phyloP scores from a whole-genome alignment of 2,888 invertebrate genomes.

The Hydraecia micacea region DNA sequence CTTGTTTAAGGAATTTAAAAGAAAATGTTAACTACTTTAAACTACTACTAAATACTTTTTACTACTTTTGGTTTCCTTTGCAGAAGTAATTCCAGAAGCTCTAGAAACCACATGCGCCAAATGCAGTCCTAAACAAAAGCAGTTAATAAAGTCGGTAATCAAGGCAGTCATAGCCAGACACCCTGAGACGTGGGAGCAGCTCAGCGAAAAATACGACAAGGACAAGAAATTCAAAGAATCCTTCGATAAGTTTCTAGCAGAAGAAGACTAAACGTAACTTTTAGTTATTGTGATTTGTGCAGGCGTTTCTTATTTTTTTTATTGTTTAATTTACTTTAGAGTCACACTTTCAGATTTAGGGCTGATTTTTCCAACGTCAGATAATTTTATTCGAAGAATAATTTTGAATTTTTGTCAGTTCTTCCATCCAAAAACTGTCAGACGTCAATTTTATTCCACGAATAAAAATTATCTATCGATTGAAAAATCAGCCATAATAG shows the following conservation, averaged over 20 bases:
- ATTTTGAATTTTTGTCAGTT: too few relatives aligned
- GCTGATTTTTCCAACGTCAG: too few relatives aligned
- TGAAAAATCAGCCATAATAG: too few relatives aligned
- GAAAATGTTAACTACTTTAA: neutral
- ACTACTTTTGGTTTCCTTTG: constrained; percentile 61
- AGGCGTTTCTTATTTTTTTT: constrained; percentile 18
- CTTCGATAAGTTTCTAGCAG: constrained; percentile 88
- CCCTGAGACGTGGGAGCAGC: constrained; percentile 91
- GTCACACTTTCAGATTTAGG: too few relatives aligned
- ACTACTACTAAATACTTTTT: too few relatives aligned
- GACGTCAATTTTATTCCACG: too few relatives aligned
- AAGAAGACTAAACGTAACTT: constrained; percentile 72
- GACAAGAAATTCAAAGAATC: constrained; percentile 91
- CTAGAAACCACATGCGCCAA: constrained; percentile 92
- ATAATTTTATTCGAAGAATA: too few relatives aligned
- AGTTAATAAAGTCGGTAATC: constrained; percentile 91
- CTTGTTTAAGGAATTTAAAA: neutral
- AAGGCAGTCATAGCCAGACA: constrained; percentile 91
- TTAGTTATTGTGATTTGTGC: constrained; percentile 12
- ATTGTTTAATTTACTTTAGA: neutral
- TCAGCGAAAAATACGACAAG: constrained; percentile 93
- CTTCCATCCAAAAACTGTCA: too few relatives aligned
- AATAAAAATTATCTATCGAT: too few relatives aligned
- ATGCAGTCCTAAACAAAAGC: constrained; percentile 92
- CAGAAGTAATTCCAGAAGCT: constrained; percentile 93